Base-by-base conservation (phyloP, 1,140 invertebrate species). In the Teleogryllus occipitalis region DNA sequence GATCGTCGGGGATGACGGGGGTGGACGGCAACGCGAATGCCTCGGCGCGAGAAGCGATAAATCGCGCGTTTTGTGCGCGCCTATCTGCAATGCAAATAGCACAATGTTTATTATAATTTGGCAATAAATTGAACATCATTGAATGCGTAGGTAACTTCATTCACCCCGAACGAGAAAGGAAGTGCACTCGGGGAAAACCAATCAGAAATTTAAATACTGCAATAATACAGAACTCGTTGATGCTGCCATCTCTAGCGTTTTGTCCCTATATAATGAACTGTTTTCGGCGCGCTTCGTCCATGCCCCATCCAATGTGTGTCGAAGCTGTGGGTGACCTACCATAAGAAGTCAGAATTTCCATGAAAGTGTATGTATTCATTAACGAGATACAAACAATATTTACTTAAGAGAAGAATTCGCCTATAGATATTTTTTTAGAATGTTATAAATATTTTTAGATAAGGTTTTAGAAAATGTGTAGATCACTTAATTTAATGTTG, bases 41-140 rank as follows among this genome's bases (percentile, higher is more conserved):
- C 27, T 10, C 54, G 18, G 18, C 54, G 18, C 54, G 54, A 65
- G 18, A 10, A 65, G 54, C 54, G 54, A 65, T 65, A 65, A 65
- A 65, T 65, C 54, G 54, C 54, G 7, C 10, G 54, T 65, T 65
- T 65, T 65, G 54, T 65, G 54, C 18, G 54, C 54, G 54, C 18
- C 49, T 18, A 65, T 65, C 54, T 65, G 54, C 54, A 65, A 14
- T 65, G 54, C 54, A 65, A 65, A 65, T 65, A 7, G 54, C 54
- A 65, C 54, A 65, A 65, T 65, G 54, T 65, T 65, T 65, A 65
- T 65, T 65, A 65, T 65, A 65, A 65, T 65, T 65, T 65, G 10
- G 18, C 54, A 65, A 65, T 65, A 65, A 65, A 65, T 65, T 65
- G 54, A 65, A 65, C 54, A 65, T 65, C 54, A 65, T 65, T 65